These are phyloP conservation scores for Macropis europaea DNA, from an alignment of 2,888 invertebrate genomes.

Conservation along the genomic window DNA sequence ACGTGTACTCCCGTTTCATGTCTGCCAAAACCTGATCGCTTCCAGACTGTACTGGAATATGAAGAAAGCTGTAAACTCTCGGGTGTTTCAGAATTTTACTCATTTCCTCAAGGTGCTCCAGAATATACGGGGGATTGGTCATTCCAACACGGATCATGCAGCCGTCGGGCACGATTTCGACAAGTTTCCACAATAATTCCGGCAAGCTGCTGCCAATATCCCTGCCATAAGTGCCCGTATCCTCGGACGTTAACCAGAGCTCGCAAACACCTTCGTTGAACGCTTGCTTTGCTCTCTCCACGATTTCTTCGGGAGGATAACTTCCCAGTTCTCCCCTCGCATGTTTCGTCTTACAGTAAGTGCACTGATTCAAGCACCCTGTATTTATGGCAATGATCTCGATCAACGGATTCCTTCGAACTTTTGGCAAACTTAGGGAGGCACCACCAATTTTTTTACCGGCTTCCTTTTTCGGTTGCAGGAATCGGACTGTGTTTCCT, in stretches of 20 bases:
- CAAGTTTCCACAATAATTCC: conserved; percentile 91
- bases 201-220: conserved; percentile 95
- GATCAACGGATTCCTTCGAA: conserved; percentile 96
- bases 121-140: conserved; percentile 99
- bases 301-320: conserved; percentile 94
- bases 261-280: conserved; percentile 96
- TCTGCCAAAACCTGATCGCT: conserved; percentile 95
- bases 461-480: conserved; percentile 90
- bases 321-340: conserved; percentile 98
- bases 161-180: conserved; percentile 87
- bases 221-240: conserved; percentile 98
- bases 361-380: conserved; percentile 98
- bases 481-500: conserved; percentile 88
- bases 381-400: conserved; percentile 99
- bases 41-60: conserved; percentile 99
- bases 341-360: conserved; percentile 99
- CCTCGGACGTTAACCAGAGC: conserved; percentile 98
- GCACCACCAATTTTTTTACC: conserved; percentile 94
- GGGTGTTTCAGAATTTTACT: conserved; percentile 93
- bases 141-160: conserved; percentile 95
- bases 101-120: conserved; percentile 95
- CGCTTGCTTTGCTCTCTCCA: conserved; percentile 91
- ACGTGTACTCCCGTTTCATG: conserved; percentile 97
- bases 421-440: conserved; percentile 93
- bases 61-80: conserved; percentile 96